These are phyloP conservation scores for Leptinotarsa rubiginosa DNA, from an alignment of 2,888 invertebrate genomes.

Conservation along the genomic window DNA sequence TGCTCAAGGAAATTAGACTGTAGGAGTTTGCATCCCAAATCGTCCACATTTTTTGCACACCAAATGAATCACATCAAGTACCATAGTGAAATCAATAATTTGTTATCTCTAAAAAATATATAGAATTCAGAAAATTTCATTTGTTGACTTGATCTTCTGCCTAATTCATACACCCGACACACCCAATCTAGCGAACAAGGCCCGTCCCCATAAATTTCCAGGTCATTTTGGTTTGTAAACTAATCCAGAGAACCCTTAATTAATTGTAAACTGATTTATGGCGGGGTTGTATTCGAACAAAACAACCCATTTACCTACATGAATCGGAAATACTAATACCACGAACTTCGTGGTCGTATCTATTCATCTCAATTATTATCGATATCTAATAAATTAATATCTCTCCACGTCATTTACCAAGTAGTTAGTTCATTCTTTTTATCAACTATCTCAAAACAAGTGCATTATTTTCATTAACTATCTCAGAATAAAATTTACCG, in stretches of 20 bases:
- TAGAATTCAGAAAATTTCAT: not conserved
- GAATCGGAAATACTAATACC: not conserved
- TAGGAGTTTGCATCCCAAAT: too few relatives aligned
- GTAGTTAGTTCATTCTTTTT: too few relatives aligned
- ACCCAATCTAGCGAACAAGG: not conserved
- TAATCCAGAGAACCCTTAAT: not conserved
- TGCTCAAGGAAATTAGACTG: too few relatives aligned
- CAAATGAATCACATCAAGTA: too few relatives aligned
- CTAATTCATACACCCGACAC: not conserved
- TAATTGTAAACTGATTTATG: constrained; percentile 10
- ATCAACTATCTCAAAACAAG: too few relatives aligned
- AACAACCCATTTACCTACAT: constrained; percentile 11
- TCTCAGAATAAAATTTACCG: too few relatives aligned
- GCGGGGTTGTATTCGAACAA: not conserved
- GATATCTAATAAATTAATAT: too few relatives aligned
- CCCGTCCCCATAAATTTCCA: not conserved
- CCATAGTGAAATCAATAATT: too few relatives aligned
- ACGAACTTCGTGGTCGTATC: not conserved
- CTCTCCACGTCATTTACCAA: too few relatives aligned
- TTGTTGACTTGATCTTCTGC: not conserved
- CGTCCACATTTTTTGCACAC: too few relatives aligned
- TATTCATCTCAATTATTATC: constrained; percentile 8
- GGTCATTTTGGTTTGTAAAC: not conserved
- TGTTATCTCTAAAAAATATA: not conserved
- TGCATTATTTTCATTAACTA: too few relatives aligned